phyloP scores from a whole-genome alignment of 2,113 vertebrate species.

The Apodemus speciosus region DNA sequence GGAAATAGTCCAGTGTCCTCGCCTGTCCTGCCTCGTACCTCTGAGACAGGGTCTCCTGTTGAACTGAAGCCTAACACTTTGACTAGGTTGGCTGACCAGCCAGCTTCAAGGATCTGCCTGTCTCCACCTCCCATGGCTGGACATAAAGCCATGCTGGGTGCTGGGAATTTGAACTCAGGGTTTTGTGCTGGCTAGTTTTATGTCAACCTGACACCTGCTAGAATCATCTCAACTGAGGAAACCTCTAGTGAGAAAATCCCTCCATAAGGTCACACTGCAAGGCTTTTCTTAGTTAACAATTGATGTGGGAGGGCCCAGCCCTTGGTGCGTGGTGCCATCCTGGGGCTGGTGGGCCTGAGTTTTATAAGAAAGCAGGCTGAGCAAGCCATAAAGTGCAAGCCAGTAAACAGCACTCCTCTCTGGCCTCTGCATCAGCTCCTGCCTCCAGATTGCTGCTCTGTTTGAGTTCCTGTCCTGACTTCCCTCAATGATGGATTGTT shows the following conservation, averaged over 20 bases:
- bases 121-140: neutral
- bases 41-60: neutral
- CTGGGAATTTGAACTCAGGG: neutral
- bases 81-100: neutral
- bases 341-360: neutral
- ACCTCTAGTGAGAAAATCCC: neutral
- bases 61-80: neutral
- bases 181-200: neutral
- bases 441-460: neutral
- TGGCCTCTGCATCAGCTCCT: neutral
- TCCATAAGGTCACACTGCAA: neutral
- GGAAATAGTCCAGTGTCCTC: neutral
- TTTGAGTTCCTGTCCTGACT: neutral
- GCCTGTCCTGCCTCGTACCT: neutral
- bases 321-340: neutral
- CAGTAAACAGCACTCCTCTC: neutral
- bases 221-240: neutral
- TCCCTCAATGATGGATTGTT: neutral
- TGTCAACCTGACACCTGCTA: neutral
- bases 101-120: neutral
- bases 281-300: neutral
- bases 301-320: neutral
- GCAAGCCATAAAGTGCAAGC: neutral
- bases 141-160: neutral
- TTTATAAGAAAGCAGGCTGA: neutral